These are phyloP conservation scores for Sterna hirundo DNA, from an alignment of 2,113 vertebrate species.

Conservation along the genomic window DNA sequence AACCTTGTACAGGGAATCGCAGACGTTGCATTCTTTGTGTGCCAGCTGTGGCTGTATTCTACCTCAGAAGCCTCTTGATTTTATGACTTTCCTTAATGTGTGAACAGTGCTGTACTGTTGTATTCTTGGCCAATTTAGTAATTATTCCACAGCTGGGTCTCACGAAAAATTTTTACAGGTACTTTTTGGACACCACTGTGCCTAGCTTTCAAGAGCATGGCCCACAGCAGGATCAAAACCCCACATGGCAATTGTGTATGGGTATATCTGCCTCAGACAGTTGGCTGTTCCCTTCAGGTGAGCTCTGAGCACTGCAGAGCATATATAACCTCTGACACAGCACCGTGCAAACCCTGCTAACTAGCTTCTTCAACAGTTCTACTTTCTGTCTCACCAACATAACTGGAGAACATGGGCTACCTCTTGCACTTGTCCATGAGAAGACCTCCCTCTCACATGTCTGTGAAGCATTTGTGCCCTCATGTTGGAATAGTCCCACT, in stretches of 20 bases:
- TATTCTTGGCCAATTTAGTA: too few species aligned
- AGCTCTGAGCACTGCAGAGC: neutral
- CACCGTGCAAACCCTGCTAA: neutral
- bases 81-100: too few species aligned
- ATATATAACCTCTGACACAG: accelerated
- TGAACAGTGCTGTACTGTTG: too few species aligned
- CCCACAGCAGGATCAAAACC: neutral
- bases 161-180: neutral
- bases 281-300: neutral
- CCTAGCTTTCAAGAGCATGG: accelerated
- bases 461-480: neutral
- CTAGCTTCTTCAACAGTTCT: neutral
- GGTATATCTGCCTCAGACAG: neutral
- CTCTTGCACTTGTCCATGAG: neutral
- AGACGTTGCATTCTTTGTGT: too few species aligned
- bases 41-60: too few species aligned
- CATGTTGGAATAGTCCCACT: neutral
- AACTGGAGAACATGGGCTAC: neutral
- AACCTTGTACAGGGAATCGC: too few species aligned
- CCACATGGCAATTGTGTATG: neutral
- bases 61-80: too few species aligned
- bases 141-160: neutral
- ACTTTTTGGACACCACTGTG: neutral
- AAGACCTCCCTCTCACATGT: neutral
- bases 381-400: neutral